phyloP scores from a whole-genome alignment of 23 tunicate species.

The Phallusia fumigata region DNA sequence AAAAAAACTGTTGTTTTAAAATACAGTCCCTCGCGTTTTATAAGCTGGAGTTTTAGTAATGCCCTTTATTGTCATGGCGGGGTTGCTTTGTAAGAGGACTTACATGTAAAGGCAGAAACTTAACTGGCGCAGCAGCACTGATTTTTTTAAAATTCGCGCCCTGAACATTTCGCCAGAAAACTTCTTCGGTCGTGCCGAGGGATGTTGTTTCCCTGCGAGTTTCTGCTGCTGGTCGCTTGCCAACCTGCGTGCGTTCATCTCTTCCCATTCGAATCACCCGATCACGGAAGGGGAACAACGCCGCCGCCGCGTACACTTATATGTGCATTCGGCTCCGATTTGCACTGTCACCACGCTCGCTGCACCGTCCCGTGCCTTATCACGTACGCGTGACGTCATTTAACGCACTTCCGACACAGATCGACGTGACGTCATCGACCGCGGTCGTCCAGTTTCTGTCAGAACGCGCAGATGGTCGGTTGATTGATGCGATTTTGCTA shows the following conservation, averaged over 20 bases:
- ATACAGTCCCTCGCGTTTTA: too few species aligned
- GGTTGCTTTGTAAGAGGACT: too few species aligned
- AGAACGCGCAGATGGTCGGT: not conserved
- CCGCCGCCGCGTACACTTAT: not conserved
- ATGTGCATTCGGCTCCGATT: not conserved
- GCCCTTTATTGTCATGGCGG: too few species aligned
- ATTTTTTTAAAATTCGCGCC: too few species aligned
- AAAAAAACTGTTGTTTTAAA: too few species aligned
- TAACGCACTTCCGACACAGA: conserved; percentile 10
- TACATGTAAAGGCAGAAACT: too few species aligned
- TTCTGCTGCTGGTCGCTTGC: conserved; percentile 2
- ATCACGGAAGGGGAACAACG: conserved; percentile 15
- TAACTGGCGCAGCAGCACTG: too few species aligned
- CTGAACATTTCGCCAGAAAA: not conserved
- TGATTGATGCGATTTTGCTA: conserved; percentile 1
- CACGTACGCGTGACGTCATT: conserved; percentile 11
- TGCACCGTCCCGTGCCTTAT: conserved; percentile 18
- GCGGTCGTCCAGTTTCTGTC: not conserved
- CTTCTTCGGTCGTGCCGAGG: not conserved
- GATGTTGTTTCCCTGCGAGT: not conserved
- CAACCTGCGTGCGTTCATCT: not conserved
- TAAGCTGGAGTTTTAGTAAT: too few species aligned
- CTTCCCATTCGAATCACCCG: not conserved
- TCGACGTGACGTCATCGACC: conserved; percentile 3
- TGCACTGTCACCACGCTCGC: conserved; percentile 5